Evolutionary conservation across 2,797 vertebrate genomes (phyloP).

Genomic region (Lithobates pipiens): DNA sequence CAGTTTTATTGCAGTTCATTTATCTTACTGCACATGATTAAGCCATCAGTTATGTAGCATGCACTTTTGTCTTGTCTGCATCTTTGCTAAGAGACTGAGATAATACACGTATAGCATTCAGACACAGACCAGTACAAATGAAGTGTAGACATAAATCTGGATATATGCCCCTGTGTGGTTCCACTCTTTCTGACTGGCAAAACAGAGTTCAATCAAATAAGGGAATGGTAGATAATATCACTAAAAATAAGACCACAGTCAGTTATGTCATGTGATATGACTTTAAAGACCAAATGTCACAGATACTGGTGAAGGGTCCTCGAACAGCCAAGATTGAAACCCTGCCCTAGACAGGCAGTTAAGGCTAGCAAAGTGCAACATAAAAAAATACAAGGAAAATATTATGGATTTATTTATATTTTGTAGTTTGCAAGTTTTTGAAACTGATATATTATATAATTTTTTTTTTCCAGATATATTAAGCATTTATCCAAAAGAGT

Average conservation of each 20-base stretch:
- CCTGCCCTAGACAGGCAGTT: background rate
- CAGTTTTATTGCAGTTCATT: slow-evolving; percentile 44
- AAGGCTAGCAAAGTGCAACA: background rate
- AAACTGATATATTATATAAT: no score
- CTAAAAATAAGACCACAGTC: background rate
- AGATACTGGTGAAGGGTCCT: background rate
- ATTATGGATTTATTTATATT: no score
- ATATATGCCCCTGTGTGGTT: background rate
- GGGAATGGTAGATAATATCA: background rate
- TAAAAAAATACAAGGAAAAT: background rate
- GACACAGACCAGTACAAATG: background rate
- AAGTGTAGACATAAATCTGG: slow-evolving; percentile 8
- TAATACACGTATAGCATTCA: slow-evolving; percentile 27
- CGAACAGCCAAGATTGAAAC: background rate
- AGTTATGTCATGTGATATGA: background rate
- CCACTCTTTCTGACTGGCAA: background rate
- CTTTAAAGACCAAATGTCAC: background rate
- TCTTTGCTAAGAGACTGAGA: slow-evolving; percentile 19
- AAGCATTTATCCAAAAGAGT: no score
- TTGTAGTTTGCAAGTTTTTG: no score
- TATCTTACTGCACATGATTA: slow-evolving; percentile 46
- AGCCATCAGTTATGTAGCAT: slow-evolving; percentile 50
- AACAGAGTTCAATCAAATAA: background rate
- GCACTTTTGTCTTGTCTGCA: slow-evolving; percentile 19
- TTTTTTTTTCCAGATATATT: no score